Evolutionary conservation across 2,888 invertebrate genomes (phyloP).

Genomic region (Colletes collaris): DNA sequence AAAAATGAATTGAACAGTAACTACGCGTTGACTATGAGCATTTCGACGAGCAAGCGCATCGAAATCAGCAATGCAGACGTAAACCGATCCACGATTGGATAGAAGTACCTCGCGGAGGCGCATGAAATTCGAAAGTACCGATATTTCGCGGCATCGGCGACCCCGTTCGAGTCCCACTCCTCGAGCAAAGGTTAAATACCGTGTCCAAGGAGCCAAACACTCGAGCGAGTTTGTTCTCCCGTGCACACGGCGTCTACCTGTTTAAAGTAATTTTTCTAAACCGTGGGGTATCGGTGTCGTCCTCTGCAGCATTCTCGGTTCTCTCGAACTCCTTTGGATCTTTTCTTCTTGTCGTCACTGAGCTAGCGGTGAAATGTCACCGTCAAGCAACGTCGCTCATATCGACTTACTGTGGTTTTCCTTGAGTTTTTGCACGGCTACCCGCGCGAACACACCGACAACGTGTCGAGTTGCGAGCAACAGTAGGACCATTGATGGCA

Average conservation of each 20-base stretch:
- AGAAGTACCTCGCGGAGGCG: not conserved
- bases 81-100: not conserved
- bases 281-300: conserved; percentile 31
- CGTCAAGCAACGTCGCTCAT: conserved; percentile 49
- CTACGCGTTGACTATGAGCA: too few relatives aligned
- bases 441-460: conserved; percentile 22
- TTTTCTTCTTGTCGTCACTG: conserved; percentile 14
- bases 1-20: too few relatives aligned
- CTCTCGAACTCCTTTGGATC: not conserved
- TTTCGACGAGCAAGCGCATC: too few relatives aligned
- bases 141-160: conserved; percentile 23
- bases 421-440: conserved; percentile 65
- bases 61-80: not conserved
- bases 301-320: not conserved
- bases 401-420: conserved; percentile 70
- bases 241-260: not conserved
- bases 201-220: not conserved
- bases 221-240: not conserved
- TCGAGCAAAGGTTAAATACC: conserved; percentile 30
- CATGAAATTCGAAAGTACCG: conserved; percentile 39
- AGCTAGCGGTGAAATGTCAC: conserved; percentile 41
- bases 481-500: too few relatives aligned
- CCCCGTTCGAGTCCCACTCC: conserved; percentile 22
- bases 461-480: conserved; percentile 27
- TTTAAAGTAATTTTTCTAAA: not conserved